These are phyloP conservation scores for Zaprionus capensis DNA, from an alignment of 1,140 invertebrate species.

Conservation along the genomic window DNA sequence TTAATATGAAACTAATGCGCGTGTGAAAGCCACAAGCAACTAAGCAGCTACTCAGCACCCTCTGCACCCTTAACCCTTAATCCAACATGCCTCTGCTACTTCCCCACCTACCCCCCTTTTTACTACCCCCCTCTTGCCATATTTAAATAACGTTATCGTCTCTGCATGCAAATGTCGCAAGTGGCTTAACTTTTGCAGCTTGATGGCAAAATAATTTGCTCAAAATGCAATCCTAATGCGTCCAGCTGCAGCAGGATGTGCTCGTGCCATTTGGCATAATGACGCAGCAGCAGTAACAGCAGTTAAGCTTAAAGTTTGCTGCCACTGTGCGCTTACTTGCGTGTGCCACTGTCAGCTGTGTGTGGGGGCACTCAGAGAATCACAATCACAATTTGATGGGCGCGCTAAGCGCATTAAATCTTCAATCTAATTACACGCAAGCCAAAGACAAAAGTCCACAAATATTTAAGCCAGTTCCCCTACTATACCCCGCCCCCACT, in stretches of 20 bases:
- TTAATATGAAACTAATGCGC: constrained; percentile 72
- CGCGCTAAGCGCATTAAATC: constrained; percentile 75
- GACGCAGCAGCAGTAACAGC: constrained; percentile 12
- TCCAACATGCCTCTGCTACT: no score
- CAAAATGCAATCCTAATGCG: constrained; percentile 43
- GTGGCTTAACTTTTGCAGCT: constrained; percentile 63
- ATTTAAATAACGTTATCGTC: constrained; percentile 60
- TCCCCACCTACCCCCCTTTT: no score
- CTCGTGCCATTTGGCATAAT: constrained; percentile 17
- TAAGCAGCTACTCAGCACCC: neutral
- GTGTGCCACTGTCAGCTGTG: constrained; percentile 25
- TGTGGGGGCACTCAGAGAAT: neutral
- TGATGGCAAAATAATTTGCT: constrained; percentile 69
- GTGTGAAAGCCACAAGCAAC: constrained; percentile 52
- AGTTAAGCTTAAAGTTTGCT: neutral
- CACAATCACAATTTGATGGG: constrained; percentile 60
- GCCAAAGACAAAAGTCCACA: constrained; percentile 72
- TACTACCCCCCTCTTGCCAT: constrained; percentile 37
- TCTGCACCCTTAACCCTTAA: neutral
- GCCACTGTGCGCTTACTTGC: constrained; percentile 26
- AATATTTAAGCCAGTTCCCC: constrained; percentile 41
- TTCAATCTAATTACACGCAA: constrained; percentile 75
- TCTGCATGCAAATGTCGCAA: constrained; percentile 55
- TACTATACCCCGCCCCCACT: neutral
- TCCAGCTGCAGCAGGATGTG: constrained; percentile 3